These are phyloP conservation scores for Anolis carolinensis DNA, from an alignment of 2,113 vertebrate species.

Conservation along the genomic window DNA sequence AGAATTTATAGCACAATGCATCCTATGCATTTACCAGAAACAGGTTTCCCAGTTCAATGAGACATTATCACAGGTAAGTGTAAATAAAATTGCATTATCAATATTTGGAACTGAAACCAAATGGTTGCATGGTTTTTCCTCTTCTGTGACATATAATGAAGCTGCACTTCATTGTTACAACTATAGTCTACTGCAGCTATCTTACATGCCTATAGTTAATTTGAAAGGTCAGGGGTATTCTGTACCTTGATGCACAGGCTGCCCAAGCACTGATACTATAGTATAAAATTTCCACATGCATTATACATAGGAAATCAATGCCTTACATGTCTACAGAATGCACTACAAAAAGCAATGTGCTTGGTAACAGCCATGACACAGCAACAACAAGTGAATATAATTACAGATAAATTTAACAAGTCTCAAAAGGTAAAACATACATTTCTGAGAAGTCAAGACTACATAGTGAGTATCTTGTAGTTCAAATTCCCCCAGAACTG, in stretches of 20 bases:
- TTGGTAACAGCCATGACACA: constrained; percentile 52
- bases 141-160: background rate
- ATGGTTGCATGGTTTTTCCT: background rate
- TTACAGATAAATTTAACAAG: constrained; percentile 49
- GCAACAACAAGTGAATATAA: constrained; percentile 39
- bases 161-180: constrained; percentile 9
- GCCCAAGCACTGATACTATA: constrained; percentile 59
- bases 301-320: constrained; percentile 36
- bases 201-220: background rate
- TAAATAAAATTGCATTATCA: background rate
- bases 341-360: constrained; percentile 52
- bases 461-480: constrained; percentile 45
- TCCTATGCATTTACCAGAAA: background rate
- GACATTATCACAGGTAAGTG: background rate
- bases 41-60: background rate
- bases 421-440: constrained; percentile 51
- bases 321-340: constrained; percentile 44
- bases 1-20: background rate
- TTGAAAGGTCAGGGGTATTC: background rate
- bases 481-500: constrained; percentile 34
- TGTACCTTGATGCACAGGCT: background rate
- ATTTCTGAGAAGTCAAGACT: constrained; percentile 40
- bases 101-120: background rate
- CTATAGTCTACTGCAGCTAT: constrained; percentile 27
- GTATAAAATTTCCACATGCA: constrained; percentile 58